phyloP scores from a whole-genome alignment of 2,888 invertebrate genomes.

The Corythucha ciliata region DNA sequence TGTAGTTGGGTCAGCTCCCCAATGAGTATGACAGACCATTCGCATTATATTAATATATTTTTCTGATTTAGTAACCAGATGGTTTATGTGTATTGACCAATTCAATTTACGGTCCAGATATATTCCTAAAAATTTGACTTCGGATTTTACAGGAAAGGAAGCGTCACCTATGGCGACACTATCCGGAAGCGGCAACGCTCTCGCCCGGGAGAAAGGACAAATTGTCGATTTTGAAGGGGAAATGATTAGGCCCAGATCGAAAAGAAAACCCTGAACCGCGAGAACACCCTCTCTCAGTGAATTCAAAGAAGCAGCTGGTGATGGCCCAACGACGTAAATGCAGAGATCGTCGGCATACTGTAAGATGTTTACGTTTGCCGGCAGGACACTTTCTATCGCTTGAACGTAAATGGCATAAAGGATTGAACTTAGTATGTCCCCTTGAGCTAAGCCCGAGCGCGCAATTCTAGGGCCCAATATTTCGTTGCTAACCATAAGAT shows the following conservation, averaged over 20 bases:
- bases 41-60: not conserved
- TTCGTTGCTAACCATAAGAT: constrained; percentile 1
- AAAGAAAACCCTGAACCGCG: not conserved
- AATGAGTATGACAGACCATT: not conserved
- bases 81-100: not conserved
- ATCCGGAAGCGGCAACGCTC: not conserved
- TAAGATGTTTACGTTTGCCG: constrained; percentile 1
- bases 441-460: constrained; percentile 10
- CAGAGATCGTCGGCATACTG: constrained; percentile 24
- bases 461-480: constrained; percentile 5
- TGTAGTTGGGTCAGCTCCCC: not conserved
- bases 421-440: constrained; percentile 14
- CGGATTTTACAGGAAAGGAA: not conserved
- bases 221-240: constrained; percentile 2
- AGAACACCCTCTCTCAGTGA: not conserved
- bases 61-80: constrained; percentile 1
- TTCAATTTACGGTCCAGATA: not conserved
- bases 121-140: not conserved
- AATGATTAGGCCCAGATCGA: constrained; percentile 1
- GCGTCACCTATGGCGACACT: not conserved
- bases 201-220: not conserved
- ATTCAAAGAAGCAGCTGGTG: not conserved
- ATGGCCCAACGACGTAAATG: constrained; percentile 17
- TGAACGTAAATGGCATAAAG: constrained; percentile 13
- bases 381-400: not conserved